Evolutionary conservation across 2,797 vertebrate genomes (phyloP), one percentile per base, ranked within the genome.

Genomic region (Momotus momota): DNA sequence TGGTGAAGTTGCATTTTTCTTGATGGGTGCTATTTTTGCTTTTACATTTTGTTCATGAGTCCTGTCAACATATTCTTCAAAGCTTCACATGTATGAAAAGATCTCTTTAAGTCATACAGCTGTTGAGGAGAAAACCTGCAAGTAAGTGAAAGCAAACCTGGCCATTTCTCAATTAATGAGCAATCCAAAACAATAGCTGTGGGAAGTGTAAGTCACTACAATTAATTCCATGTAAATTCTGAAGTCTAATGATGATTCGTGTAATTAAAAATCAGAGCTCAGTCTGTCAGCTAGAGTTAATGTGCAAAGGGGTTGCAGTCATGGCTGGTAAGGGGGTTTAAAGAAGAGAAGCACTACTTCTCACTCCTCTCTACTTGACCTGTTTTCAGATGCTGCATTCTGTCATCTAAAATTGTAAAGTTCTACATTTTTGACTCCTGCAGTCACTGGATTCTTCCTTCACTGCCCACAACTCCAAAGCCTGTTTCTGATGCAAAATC

Each of bases 101-200:
- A 87, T 77, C 40, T 91, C 58, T 92, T 23, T 77, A 94, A 70
- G 35, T 92, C 43, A 9, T 64, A 48, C n/a, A 82, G 23, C 40
- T 72, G 10, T 49, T 60, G 64, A 89, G 55, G 43, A 93, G 60
- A 91, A 94, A 96, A 92, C 67, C 52, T 83, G 65, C 71, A 87
- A 85, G 86, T 95, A 85, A 92, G 48, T 93, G 52, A 70, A 96
- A 95, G 45, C 52, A 96, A 94, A 89, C 81, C 89, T 87, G 81
- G 31, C 64, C 35, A 80, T 89, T 96, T 94, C 79, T 91, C 58
- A 92, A 67, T 91, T 80, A 94, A 29, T 67, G 40, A 82, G 26
- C 84, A 84, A 74, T 72, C 54, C 73, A 78, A 81, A 92, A 61
- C 80, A 86, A 92, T 91, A 80, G 60, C 78, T 89, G 27, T 75